Evolutionary conservation across 2,888 invertebrate genomes (phyloP), one percentile per base, ranked within the genome.

Genomic region (Standfussiana lucernea): DNA sequence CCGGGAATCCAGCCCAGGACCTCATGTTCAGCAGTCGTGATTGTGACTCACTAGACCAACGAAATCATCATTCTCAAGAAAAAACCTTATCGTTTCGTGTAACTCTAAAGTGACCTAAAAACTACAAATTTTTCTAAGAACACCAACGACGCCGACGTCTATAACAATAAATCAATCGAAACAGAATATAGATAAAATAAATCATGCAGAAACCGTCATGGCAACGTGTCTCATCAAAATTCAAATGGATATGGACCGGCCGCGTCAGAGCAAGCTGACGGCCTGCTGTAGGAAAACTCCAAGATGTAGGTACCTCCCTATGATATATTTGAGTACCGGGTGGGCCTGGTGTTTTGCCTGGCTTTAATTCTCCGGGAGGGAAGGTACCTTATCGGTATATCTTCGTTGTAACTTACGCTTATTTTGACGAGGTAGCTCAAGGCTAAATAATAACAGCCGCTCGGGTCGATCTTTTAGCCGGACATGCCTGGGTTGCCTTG

Each of bases 221-320:
- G 88, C 92, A 93, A 92, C 90, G 88, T 88, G 89, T 87, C 91
- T 90, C 90, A 93, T 93, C 93, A 94, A 90, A 93, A 94, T 94
- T 93, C 93, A 92, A 93, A 92, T 92, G 90, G 91, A 82, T 88
- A 74, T 68, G 81, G 86, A 81, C 82, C 86, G 83, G 77, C 61
- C 79, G 62, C 80, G 90, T 91, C 91, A 90, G 40, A 35, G 81
- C 90, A 90, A 93, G 92, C 91, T 92, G 93, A 86, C 92, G 91
- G 89, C 85, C 21, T 40, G 81, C 71, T 77, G 79, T 82, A 85
- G 71, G 71, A 50, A 75, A 74, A 76, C 79, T 86, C 69, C 64
- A 65, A 86, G 84, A 75, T 73, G 74, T n/a, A n/a, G n/a, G n/a
- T 84, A 79, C 59, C 56, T 76, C 83, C 80, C 79, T 83, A 35